These are phyloP conservation scores for Panopea generosa DNA, from an alignment of 2,888 invertebrate genomes.

Conservation along the genomic window DNA sequence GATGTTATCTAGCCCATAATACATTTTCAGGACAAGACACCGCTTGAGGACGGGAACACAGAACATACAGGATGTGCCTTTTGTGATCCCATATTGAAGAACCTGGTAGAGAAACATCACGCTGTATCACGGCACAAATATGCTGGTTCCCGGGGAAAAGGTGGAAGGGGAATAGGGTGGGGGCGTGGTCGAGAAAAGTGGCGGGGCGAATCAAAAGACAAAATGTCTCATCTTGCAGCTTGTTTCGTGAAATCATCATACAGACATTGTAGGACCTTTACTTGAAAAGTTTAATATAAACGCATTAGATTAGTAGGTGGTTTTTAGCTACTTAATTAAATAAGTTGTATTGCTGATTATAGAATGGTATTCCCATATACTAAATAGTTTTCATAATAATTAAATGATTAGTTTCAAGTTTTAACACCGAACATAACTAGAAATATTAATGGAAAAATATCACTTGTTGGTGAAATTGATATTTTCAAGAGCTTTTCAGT, in stretches of 20 bases:
- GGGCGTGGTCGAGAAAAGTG: conserved; percentile 74
- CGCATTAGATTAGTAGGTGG: background rate
- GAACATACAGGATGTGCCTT: conserved; percentile 92
- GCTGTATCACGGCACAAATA: conserved; percentile 87
- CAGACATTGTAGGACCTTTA: background rate
- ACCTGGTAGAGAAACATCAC: conserved; percentile 91
- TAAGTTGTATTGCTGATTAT: too few relatives aligned
- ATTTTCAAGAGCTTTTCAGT: too few relatives aligned
- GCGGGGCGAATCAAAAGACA: conserved; percentile 89
- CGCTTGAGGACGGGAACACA: conserved; percentile 87
- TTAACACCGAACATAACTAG: too few relatives aligned
- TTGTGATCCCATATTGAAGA: conserved; percentile 93
- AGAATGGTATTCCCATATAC: too few relatives aligned
- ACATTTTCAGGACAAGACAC: conserved; percentile 90
- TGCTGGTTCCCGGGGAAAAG: conserved; percentile 66
- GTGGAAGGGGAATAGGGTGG: conserved; percentile 66
- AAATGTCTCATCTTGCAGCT: conserved; percentile 97
- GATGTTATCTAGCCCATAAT: too few relatives aligned
- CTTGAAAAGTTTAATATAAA: background rate
- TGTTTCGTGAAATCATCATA: conserved; percentile 92
- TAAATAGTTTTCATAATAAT: too few relatives aligned
- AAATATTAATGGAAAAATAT: too few relatives aligned
- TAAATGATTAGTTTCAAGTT: too few relatives aligned
- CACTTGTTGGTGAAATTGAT: too few relatives aligned
- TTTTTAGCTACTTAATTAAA: too few relatives aligned